A percentile compares a stretch with the other conserved stretches of the same genome.
Evolutionary conservation across 2,797 vertebrate species (phyloP).

Genomic region (Sphenodon punctatus): DNA sequence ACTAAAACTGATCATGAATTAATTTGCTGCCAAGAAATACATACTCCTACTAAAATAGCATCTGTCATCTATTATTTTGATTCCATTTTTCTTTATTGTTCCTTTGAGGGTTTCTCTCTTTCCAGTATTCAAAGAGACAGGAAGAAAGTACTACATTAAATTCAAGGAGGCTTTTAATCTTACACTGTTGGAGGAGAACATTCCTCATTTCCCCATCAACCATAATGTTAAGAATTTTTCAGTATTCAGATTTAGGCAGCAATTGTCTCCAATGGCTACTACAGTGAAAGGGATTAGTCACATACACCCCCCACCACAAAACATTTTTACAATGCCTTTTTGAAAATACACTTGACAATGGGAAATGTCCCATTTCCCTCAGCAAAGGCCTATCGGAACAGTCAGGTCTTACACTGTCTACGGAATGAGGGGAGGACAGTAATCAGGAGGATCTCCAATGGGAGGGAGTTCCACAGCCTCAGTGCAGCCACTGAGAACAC

Average conservation of each 20-base stretch:
- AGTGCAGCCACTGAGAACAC: too few species aligned
- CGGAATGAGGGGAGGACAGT: too few species aligned
- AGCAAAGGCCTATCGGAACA: too few species aligned
- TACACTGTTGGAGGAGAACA: too few species aligned
- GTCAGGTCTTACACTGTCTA: too few species aligned
- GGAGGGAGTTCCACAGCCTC: too few species aligned
- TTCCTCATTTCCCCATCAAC: not conserved
- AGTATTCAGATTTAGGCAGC: not conserved
- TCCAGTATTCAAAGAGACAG: not conserved
- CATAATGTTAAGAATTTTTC: conserved; percentile 23
- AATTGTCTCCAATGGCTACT: not conserved
- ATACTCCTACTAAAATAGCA: not conserved
- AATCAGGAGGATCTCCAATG: too few species aligned
- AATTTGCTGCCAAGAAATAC: conserved; percentile 35
- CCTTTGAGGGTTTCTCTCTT: conserved; percentile 17
- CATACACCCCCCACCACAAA: not conserved
- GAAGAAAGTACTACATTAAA: not conserved
- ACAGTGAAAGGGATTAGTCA: not conserved
- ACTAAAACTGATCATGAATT: conserved; percentile 46
- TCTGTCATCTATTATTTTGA: conserved; percentile 28
- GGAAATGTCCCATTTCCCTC: too few species aligned
- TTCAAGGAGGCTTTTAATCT: not conserved
- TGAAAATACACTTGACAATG: not conserved
- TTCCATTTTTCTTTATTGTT: conserved; percentile 24
- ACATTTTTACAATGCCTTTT: not conserved